These are phyloP conservation scores for Toxonevra muliebris DNA, from an alignment of 2,888 invertebrate species.

Conservation along the genomic window DNA sequence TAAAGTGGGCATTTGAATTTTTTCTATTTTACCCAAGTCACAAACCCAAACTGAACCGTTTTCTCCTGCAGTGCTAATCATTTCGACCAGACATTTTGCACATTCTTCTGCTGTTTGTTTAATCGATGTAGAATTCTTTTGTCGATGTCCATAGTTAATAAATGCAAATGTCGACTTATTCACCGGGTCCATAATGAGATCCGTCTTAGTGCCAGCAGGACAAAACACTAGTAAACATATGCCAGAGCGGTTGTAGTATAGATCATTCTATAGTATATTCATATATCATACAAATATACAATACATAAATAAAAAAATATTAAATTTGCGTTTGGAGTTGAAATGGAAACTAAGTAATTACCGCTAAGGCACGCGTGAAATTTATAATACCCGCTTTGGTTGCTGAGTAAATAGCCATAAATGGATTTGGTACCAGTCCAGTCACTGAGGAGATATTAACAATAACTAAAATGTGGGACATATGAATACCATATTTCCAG, in stretches of 20 bases:
- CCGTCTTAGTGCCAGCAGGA: constrained; percentile 46
- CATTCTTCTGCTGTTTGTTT: constrained; percentile 47
- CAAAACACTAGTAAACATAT: constrained; percentile 46
- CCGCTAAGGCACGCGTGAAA: constrained; percentile 58
- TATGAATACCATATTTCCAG: too few relatives aligned
- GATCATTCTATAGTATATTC: constrained; percentile 38
- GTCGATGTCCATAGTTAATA: constrained; percentile 38
- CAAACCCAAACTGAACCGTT: constrained; percentile 49
- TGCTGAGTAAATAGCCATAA: constrained; percentile 59
- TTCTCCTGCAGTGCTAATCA: constrained; percentile 46
- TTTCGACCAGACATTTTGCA: constrained; percentile 44
- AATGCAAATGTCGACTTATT: constrained; percentile 40
- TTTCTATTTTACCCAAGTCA: constrained; percentile 44
- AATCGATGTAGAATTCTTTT: constrained; percentile 28
- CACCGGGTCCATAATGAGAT: constrained; percentile 28
- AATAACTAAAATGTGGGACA: too few relatives aligned
- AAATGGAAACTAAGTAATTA: too few relatives aligned
- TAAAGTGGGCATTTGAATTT: constrained; percentile 43
- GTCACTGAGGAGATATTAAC: constrained; percentile 63
- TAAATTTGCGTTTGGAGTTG: too few relatives aligned
- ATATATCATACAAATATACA: too few relatives aligned
- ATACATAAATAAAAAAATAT: background rate
- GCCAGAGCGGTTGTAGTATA: constrained; percentile 39
- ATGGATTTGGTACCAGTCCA: constrained; percentile 48
- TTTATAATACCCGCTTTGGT: constrained; percentile 63